These are phyloP conservation scores for Panthera leo DNA, from an alignment of 2,113 vertebrate species.

Conservation along the genomic window DNA sequence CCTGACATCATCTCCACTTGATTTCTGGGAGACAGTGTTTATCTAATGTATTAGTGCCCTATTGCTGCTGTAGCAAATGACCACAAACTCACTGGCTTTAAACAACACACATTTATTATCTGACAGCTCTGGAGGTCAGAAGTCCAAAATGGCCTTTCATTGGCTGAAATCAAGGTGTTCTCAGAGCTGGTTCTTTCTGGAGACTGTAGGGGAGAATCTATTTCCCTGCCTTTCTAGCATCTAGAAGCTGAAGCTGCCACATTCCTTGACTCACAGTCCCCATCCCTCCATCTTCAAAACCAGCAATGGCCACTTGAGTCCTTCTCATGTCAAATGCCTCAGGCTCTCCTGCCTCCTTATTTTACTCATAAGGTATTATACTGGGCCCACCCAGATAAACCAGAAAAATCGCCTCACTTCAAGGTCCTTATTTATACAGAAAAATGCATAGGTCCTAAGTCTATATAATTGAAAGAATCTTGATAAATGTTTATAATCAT, in stretches of 20 bases:
- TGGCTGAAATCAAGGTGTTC: not conserved
- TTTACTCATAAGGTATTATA: not conserved
- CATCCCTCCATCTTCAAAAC: not conserved
- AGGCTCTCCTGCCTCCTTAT: not conserved
- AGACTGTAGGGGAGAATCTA: not conserved
- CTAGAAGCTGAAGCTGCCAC: not conserved
- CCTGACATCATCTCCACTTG: not conserved
- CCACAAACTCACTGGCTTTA: not conserved
- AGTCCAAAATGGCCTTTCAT: not conserved
- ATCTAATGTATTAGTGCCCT: not conserved
- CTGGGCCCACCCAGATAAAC: not conserved
- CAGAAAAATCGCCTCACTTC: not conserved
- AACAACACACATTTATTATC: not conserved
- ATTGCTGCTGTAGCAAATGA: not conserved
- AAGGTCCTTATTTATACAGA: not conserved
- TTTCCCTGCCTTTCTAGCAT: not conserved
- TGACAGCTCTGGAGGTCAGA: not conserved
- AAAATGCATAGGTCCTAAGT: not conserved
- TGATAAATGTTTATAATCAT: not conserved
- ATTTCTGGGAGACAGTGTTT: not conserved
- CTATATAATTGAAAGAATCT: not conserved
- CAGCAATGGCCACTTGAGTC: not conserved
- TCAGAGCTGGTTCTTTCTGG: not conserved
- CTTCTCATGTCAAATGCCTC: not conserved
- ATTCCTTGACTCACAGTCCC: not conserved